phyloP scores from a whole-genome alignment of 2,888 invertebrate genomes.

The Toxonevra muliebris region DNA sequence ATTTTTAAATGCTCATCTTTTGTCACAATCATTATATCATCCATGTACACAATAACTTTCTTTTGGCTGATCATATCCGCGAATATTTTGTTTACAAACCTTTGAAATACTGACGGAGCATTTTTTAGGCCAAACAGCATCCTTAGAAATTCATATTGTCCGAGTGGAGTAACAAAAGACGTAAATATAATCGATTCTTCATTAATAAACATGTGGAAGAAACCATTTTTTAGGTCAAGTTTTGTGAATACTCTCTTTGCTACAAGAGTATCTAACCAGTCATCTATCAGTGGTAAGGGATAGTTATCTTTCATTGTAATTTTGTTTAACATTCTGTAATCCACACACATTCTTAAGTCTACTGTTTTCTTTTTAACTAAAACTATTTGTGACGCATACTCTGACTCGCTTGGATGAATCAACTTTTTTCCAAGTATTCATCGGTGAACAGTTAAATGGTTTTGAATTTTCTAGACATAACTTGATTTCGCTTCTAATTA shows the following conservation, averaged over 20 bases:
- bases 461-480: constrained; percentile 1
- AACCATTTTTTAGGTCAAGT: too few species aligned
- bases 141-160: constrained; percentile 37
- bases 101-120: constrained; percentile 32
- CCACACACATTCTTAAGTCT: constrained; percentile 10
- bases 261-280: constrained; percentile 7
- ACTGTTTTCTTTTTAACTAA: constrained; percentile 14
- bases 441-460: constrained; percentile 13
- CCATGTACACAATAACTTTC: too few species aligned
- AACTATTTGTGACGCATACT: constrained; percentile 1
- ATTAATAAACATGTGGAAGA: too few species aligned
- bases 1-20: too few species aligned
- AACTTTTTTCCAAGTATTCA: not conserved
- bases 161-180: constrained; percentile 38
- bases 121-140: constrained; percentile 40
- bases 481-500: constrained; percentile 10
- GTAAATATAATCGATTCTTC: too few species aligned
- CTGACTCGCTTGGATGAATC: constrained; percentile 2
- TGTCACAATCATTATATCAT: constrained; percentile 29
- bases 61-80: too few species aligned
- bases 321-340: constrained; percentile 5
- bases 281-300: constrained; percentile 7
- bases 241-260: not conserved
- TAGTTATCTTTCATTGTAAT: constrained; percentile 7
- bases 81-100: constrained; percentile 43